Conservation (phyloP, 2,113 vertebrate genomes). For the Polyodon spathula region DNA sequence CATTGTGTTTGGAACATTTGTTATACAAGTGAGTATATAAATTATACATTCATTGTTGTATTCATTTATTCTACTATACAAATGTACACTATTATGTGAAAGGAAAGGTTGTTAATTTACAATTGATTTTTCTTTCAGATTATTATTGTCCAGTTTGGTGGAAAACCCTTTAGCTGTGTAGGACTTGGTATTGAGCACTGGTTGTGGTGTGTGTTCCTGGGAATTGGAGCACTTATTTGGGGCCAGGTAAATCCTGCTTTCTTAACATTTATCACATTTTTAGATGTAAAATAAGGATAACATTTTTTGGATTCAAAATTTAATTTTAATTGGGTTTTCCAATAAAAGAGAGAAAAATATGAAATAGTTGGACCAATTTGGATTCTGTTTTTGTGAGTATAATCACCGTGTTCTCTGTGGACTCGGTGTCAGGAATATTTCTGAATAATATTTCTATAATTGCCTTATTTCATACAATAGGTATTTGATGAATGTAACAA, state of each 20-base stretch:
- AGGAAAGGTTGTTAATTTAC: background rate
- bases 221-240: slow-evolving; percentile 92
- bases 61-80: background rate
- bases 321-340: no score
- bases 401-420: no score
- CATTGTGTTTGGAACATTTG: slow-evolving; percentile 91
- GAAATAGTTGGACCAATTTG: no score
- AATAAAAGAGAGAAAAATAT: no score
- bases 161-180: slow-evolving; percentile 94
- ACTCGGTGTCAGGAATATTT: no score
- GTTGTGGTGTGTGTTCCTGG: slow-evolving; percentile 96
- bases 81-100: background rate
- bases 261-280: background rate
- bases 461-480: no score
- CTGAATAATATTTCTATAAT: no score
- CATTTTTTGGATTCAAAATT: no score
- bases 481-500: no score
- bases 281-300: background rate
- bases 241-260: slow-evolving; percentile 75
- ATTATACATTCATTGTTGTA: background rate
- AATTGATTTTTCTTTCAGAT: slow-evolving; percentile 53
- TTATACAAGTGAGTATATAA: slow-evolving; percentile 74
- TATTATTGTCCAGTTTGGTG: slow-evolving; percentile 93
- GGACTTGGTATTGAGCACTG: slow-evolving; percentile 84
- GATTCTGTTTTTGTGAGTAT: no score